Conservation (phyloP, 2,113 vertebrate genomes). For the Pelvicachromis taeniatus region DNA sequence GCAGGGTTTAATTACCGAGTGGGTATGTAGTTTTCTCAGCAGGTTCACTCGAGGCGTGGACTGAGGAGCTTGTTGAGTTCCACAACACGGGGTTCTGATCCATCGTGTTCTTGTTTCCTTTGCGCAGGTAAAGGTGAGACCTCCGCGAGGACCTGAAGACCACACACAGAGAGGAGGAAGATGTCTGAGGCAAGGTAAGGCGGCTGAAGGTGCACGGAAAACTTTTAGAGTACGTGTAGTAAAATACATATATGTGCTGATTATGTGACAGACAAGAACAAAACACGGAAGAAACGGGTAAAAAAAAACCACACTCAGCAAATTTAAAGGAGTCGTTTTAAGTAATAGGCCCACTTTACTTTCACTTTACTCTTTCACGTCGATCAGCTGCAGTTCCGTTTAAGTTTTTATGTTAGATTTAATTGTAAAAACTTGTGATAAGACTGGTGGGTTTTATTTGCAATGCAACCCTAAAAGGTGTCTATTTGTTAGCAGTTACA, state of each 20-base stretch:
- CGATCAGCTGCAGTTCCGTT: rapidly evolving
- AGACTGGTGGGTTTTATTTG: background rate
- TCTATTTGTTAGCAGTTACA: background rate
- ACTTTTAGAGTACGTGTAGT: background rate
- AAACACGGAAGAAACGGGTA: background rate
- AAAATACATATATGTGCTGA: background rate
- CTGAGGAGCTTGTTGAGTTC: rapidly evolving
- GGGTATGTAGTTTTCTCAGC: background rate
- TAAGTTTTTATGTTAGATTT: background rate
- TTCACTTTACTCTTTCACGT: background rate
- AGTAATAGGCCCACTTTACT: rapidly evolving
- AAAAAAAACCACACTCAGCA: no score
- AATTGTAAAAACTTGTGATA: background rate
- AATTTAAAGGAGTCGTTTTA: rapidly evolving
- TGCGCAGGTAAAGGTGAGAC: background rate
- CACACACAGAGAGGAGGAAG: background rate
- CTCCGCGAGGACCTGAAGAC: background rate
- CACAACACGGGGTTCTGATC: background rate
- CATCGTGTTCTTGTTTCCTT: background rate
- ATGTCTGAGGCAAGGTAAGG: constrained; percentile 2
- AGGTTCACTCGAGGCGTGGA: background rate
- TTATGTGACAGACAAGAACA: background rate
- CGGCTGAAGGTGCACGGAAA: background rate
- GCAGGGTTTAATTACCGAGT: background rate
- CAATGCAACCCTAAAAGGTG: background rate